phyloP scores from a whole-genome alignment of 2,888 invertebrate species.

The Strigamia crassipes region DNA sequence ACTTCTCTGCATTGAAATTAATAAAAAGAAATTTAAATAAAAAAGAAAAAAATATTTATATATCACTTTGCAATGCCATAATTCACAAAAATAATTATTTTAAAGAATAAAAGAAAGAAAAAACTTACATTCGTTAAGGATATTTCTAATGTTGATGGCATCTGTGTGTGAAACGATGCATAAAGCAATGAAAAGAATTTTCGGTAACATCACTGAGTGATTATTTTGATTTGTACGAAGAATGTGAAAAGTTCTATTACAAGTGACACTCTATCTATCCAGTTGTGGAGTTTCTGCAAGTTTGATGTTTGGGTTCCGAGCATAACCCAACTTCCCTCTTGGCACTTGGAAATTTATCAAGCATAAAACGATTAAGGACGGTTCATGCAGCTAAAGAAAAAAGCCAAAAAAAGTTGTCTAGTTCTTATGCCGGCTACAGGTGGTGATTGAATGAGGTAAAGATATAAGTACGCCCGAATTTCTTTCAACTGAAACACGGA shows the following conservation, averaged over 20 bases:
- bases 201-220: not conserved
- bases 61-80: not conserved
- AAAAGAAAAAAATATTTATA: not conserved
- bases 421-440: not conserved
- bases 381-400: not conserved
- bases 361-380: not conserved
- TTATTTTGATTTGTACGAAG: not conserved
- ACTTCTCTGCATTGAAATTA: not conserved
- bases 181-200: not conserved
- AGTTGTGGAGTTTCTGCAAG: not conserved
- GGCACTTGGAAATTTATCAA: not conserved
- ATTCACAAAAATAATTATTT: not conserved
- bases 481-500: not conserved
- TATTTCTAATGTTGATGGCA: not conserved
- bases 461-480: not conserved
- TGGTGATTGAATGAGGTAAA: not conserved
- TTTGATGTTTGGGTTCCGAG: not conserved
- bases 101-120: not conserved
- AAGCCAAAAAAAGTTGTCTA: not conserved
- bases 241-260: not conserved
- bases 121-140: not conserved
- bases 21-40: not conserved
- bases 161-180: not conserved
- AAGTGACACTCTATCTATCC: not conserved
- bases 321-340: not conserved